Evolutionary conservation across 1,140 invertebrate genomes (phyloP).

Genomic region (Drosophila nigromelanica): DNA sequence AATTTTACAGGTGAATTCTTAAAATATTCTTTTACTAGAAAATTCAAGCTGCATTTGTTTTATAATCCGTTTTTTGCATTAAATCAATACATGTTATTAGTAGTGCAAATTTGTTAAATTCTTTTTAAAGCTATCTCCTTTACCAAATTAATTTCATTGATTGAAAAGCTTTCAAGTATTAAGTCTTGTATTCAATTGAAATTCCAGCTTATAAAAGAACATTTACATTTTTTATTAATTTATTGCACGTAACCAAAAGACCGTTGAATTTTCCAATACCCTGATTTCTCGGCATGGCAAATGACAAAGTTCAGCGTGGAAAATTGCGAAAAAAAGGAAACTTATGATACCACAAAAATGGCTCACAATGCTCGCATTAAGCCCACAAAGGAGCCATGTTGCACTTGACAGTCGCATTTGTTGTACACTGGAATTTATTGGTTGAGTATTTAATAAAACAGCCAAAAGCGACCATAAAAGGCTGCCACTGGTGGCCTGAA

Average conservation of each 20-base stretch:
- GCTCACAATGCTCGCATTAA: slow-evolving; percentile 74
- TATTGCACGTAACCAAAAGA: neutral
- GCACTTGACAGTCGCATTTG: slow-evolving; percentile 70
- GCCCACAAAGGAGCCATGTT: slow-evolving; percentile 61
- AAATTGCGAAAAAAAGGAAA: slow-evolving; percentile 27
- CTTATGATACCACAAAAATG: slow-evolving; percentile 54
- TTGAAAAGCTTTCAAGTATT: too few species aligned
- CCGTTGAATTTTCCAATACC: too few species aligned
- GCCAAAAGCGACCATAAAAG: slow-evolving; percentile 62
- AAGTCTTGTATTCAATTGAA: too few species aligned
- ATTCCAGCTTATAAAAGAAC: too few species aligned
- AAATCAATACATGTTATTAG: too few species aligned
- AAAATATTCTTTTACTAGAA: too few species aligned
- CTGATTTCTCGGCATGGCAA: slow-evolving; percentile 18
- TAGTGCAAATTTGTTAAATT: too few species aligned
- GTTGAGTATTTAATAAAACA: slow-evolving; percentile 69
- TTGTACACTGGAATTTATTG: slow-evolving; percentile 57
- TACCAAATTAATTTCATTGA: too few species aligned
- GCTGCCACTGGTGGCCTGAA: slow-evolving; percentile 16
- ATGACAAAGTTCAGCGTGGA: slow-evolving; percentile 43
- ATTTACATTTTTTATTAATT: neutral
- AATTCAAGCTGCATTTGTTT: too few species aligned
- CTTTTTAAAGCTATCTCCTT: too few species aligned
- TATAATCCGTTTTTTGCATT: too few species aligned
- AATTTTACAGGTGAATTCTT: too few species aligned